phyloP scores from a whole-genome alignment of 2,113 vertebrate species.

The Potamarius usumacintae region DNA sequence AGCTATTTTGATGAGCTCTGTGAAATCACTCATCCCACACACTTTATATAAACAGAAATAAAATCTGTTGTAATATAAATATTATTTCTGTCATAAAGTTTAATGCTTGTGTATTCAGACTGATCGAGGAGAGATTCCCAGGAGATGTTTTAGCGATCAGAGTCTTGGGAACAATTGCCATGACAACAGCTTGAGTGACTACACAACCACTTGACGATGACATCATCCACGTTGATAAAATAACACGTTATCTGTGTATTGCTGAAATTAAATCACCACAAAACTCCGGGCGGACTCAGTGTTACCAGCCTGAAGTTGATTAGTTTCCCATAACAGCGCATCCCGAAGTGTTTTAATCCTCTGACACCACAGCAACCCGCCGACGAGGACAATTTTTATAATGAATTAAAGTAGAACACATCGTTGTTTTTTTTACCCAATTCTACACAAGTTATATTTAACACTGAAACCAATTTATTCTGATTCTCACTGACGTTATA shows the following conservation, averaged over 20 bases:
- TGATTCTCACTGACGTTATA: neutral
- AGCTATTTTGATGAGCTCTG: neutral
- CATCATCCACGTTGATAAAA: neutral
- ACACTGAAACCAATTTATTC: neutral
- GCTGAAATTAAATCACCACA: neutral
- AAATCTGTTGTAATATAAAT: neutral
- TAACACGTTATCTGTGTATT: neutral
- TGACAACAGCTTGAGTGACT: neutral
- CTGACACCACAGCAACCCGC: neutral
- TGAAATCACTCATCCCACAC: neutral
- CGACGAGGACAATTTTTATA: neutral
- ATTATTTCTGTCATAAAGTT: neutral
- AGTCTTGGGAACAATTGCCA: neutral
- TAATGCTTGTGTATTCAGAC: neutral
- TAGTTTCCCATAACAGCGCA: neutral
- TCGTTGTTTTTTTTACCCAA: neutral
- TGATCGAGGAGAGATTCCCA: too few species aligned
- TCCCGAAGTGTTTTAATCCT: neutral
- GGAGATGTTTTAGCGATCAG: neutral
- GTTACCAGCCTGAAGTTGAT: neutral
- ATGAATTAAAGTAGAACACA: neutral
- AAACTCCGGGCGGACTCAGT: neutral
- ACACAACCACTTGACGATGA: neutral
- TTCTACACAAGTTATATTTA: neutral
- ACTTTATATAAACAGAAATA: neutral